Evolutionary conservation across 2,888 invertebrate genomes (phyloP).

Genomic region (Dendrolimus pini): DNA sequence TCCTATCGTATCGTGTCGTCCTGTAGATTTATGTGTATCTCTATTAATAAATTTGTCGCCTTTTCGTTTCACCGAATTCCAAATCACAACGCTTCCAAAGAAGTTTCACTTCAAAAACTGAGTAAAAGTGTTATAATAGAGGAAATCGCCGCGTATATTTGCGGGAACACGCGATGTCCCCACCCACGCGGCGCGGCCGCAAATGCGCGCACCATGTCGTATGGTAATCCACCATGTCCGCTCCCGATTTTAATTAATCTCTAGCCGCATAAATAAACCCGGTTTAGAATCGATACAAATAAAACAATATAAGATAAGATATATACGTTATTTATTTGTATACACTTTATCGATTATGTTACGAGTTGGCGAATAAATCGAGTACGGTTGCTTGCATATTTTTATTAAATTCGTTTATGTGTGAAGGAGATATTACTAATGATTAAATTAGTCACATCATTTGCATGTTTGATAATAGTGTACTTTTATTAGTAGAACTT

Average conservation of each 20-base stretch:
- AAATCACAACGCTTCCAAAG: too few relatives aligned
- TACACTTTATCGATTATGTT: not conserved
- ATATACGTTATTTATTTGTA: not conserved
- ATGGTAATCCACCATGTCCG: constrained; percentile 72
- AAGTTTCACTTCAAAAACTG: too few relatives aligned
- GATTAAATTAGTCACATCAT: too few relatives aligned
- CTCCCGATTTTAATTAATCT: constrained; percentile 70
- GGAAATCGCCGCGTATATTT: not conserved
- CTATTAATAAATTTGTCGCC: too few relatives aligned
- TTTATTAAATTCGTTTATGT: not conserved
- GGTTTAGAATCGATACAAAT: constrained; percentile 44
- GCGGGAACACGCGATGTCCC: constrained; percentile 32
- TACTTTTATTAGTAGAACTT: too few relatives aligned
- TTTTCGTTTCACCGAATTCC: too few relatives aligned
- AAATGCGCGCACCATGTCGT: constrained; percentile 74
- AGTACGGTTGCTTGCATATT: not conserved
- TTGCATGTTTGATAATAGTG: too few relatives aligned
- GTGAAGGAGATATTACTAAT: not conserved
- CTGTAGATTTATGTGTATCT: too few relatives aligned
- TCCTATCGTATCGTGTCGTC: too few relatives aligned
- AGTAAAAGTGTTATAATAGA: too few relatives aligned
- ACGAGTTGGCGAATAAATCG: constrained; percentile 4
- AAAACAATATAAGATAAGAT: constrained; percentile 32
- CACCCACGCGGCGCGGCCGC: constrained; percentile 54
- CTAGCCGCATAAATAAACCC: constrained; percentile 66